Evolutionary conservation across 2,113 vertebrate species (phyloP).

Genomic region (Dipodomys spectabilis): DNA sequence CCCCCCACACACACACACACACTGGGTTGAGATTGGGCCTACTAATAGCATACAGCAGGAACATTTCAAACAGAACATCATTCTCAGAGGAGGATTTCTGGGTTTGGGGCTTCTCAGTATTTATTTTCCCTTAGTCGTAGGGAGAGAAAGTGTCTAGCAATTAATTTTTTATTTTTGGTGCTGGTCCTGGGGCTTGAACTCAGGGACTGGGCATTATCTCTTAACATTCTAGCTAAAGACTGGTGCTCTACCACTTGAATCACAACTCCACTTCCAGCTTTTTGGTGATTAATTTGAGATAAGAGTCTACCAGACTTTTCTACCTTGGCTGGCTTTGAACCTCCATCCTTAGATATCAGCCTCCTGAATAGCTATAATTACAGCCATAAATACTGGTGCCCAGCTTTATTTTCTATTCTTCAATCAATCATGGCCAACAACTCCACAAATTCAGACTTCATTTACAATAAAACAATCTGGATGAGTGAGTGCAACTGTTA

Average conservation of each 20-base stretch:
- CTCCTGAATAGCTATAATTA: too few relatives aligned
- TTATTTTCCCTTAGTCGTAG: neutral
- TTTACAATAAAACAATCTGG: constrained; percentile 42
- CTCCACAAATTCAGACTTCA: constrained; percentile 24
- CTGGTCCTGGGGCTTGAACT: too few relatives aligned
- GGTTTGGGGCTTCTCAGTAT: neutral
- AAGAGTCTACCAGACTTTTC: too few relatives aligned
- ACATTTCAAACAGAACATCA: neutral
- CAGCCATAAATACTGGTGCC: too few relatives aligned
- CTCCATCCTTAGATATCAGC: too few relatives aligned
- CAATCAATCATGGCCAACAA: neutral
- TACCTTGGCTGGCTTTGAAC: too few relatives aligned
- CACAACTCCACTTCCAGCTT: too few relatives aligned
- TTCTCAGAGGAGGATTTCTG: neutral
- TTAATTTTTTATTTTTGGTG: neutral
- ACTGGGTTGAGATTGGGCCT: neutral
- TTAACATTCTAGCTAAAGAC: too few relatives aligned
- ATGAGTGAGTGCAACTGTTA: neutral
- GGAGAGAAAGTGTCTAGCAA: neutral
- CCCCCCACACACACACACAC: too few relatives aligned
- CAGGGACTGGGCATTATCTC: too few relatives aligned
- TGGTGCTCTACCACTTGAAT: too few relatives aligned
- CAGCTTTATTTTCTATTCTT: neutral
- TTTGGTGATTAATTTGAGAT: too few relatives aligned
- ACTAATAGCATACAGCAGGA: neutral